Evolutionary conservation across 2,797 vertebrate species (phyloP), one percentile per base, ranked within the genome.

Genomic region (Chelon labrosus): DNA sequence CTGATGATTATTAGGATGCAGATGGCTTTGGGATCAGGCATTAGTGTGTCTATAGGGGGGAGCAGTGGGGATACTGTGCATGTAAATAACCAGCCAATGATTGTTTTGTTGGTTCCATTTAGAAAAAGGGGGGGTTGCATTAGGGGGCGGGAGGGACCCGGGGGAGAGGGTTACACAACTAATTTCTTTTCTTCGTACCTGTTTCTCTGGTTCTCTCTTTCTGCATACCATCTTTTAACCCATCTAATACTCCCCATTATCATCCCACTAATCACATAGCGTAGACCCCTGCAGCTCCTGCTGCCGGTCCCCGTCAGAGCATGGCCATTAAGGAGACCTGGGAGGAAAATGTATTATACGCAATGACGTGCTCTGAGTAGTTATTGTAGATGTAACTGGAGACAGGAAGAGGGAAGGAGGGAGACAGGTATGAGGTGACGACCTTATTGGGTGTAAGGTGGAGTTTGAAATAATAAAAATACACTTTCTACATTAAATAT

Each of bases 81-180:
- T 93, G 92, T 94, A 94, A 92, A 93, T 93, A 94, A 91, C 89
- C 84, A 89, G 91, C 85, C 88, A 88, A 90, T 92, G 87, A 94
- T 91, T 89, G 89, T 92, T 91, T 89, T 90, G 77, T 89, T 88
- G 83, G 85, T 90, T 84, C 47, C 71, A 88, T 89, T 90, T 89
- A 88, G 86, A 83, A 79, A 12, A 80, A 65, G 37, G 13, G 42
- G 52, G 77, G 73, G 62, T 65, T 85, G 65, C 69, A 84, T 85
- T 87, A 63, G 52, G 57, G 80, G 78, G 74, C 11, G 73, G 70
- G 75, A 57, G 51, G 58, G 78, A 31, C 39, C 14, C 22, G 3
- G 17, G 67, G 59, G 25, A 73, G 35, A 62, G 50, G 73, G 74
- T 70, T 73, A 62, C 60, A 79, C 55, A 54, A 78, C 60, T 59